Percentiles rank a stretch among this genome's conserved stretches.
Conservation (phyloP, 2,888 invertebrate genomes). For the Parascotia fuliginaria region DNA sequence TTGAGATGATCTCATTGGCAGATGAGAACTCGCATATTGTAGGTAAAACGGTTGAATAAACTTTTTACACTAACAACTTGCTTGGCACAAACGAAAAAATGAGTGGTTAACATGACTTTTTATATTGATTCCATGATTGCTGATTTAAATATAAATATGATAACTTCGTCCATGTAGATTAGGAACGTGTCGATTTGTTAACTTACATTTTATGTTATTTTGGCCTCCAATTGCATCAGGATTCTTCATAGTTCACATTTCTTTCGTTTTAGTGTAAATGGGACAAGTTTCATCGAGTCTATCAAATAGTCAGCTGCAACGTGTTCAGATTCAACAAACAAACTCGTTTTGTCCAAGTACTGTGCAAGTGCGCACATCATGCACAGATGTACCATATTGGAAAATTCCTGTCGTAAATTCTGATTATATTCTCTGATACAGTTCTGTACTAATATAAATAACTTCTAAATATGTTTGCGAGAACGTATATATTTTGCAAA, state of each 20-base stretch:
- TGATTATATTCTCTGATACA: neutral
- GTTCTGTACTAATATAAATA: neutral
- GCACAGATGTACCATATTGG: slow-evolving; percentile 34
- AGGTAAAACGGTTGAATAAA: slow-evolving; percentile 16
- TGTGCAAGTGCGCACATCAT: slow-evolving; percentile 3
- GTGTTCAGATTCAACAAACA: slow-evolving; percentile 27
- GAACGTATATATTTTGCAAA: neutral
- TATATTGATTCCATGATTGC: neutral
- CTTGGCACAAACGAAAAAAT: too few species aligned
- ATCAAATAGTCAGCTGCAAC: slow-evolving; percentile 23
- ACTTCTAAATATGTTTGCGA: neutral
- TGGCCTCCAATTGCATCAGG: neutral
- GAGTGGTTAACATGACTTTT: slow-evolving; percentile 1
- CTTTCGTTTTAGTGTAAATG: slow-evolving; percentile 14
- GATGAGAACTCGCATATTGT: slow-evolving; percentile 12
- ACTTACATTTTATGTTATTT: neutral
- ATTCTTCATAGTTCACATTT: slow-evolving; percentile 1
- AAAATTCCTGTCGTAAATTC: slow-evolving; percentile 32
- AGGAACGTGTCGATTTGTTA: neutral
- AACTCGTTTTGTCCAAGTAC: slow-evolving; percentile 4
- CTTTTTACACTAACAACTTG: slow-evolving; percentile 9
- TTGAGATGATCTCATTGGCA: slow-evolving; percentile 19
- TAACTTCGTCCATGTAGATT: neutral
- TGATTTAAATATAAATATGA: neutral
- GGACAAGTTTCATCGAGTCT: slow-evolving; percentile 12